Evolutionary conservation across 2,888 invertebrate species (phyloP).

Genomic region (Orthonychiurus folsomi): DNA sequence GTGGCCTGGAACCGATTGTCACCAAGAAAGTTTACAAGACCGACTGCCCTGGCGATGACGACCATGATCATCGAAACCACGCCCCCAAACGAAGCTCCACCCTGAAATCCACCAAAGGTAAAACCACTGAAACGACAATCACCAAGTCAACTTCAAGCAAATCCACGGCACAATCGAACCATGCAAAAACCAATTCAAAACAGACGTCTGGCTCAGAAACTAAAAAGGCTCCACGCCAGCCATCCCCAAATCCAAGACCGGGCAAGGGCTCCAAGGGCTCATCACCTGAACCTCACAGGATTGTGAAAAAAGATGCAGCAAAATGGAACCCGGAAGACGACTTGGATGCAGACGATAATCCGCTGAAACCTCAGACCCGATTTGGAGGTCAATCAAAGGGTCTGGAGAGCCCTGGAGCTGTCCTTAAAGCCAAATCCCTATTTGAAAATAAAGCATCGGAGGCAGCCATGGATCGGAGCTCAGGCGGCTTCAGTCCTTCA

Average conservation of each 20-base stretch:
- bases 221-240: constrained; percentile 10
- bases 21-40: constrained; percentile 30
- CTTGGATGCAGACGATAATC: constrained; percentile 25
- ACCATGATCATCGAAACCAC: too few relatives aligned
- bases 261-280: constrained; percentile 23
- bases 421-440: constrained; percentile 60
- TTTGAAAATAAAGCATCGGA: constrained; percentile 56
- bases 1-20: constrained; percentile 34
- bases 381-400: constrained; percentile 36
- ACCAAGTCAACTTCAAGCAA: not conserved
- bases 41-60: constrained; percentile 16
- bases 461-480: constrained; percentile 28
- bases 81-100: too few relatives aligned
- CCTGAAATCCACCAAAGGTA: not conserved
- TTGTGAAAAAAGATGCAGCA: constrained; percentile 1
- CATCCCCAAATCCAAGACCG: constrained; percentile 29
- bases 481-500: constrained; percentile 13
- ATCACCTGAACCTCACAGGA: constrained; percentile 22
- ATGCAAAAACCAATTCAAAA: not conserved
- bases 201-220: not conserved
- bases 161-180: not conserved
- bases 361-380: constrained; percentile 24
- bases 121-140: not conserved
- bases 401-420: constrained; percentile 51
- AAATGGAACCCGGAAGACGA: not conserved